A percentile compares a stretch with the other conserved stretches of the same genome.
phyloP scores from a whole-genome alignment of 1,140 invertebrate species.

The Nephila pilipes region DNA sequence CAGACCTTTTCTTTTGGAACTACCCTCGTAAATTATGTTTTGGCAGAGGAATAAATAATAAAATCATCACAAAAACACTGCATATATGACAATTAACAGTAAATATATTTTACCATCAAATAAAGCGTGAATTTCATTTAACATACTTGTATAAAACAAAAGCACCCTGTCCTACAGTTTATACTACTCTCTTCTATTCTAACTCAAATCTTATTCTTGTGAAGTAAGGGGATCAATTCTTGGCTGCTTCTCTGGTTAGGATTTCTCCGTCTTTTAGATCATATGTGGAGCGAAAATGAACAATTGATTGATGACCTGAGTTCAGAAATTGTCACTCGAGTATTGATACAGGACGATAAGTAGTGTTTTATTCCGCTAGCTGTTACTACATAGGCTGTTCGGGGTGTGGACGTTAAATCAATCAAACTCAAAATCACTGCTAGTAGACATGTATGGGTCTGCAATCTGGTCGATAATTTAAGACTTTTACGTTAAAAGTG shows the following conservation, averaged over 20 bases:
- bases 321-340: constrained; percentile 15
- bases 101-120: too few species aligned
- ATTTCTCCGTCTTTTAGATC: background rate
- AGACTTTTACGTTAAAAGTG: too few species aligned
- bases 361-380: constrained; percentile 37
- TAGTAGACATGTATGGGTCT: background rate
- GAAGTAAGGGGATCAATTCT: background rate
- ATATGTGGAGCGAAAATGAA: constrained; percentile 35
- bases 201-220: too few species aligned
- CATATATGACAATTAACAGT: too few species aligned
- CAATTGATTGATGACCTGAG: constrained; percentile 34
- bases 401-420: constrained; percentile 31
- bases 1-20: too few species aligned
- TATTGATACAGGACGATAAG: constrained; percentile 14
- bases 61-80: too few species aligned
- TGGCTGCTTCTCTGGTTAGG: background rate
- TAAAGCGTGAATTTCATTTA: too few species aligned
- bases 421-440: constrained; percentile 16
- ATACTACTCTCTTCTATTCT: too few species aligned
- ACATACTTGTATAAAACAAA: too few species aligned
- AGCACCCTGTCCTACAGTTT: too few species aligned
- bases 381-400: background rate
- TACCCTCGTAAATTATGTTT: too few species aligned
- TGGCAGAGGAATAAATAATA: too few species aligned
- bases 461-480: background rate